A percentile compares a stretch with the other conserved stretches of the same genome.
These are phyloP conservation scores for Chionomys nivalis DNA, from an alignment of 2,113 vertebrate species.

Conservation along the genomic window DNA sequence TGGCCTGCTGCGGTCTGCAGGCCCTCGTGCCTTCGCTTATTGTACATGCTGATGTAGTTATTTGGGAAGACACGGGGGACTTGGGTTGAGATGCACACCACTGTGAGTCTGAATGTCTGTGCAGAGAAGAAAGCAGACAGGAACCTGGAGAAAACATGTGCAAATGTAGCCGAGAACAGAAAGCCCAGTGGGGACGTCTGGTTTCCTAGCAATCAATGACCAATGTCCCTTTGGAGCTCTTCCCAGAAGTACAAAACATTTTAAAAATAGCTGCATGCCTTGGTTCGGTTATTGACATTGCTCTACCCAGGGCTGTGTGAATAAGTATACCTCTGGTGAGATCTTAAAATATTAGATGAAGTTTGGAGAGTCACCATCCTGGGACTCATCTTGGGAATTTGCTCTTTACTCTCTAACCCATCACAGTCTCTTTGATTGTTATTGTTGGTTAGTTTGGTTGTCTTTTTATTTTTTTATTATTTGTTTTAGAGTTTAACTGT, in stretches of 20 bases:
- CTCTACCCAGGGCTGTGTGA: background rate
- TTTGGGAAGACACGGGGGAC: background rate
- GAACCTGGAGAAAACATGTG: background rate
- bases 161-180: constrained; percentile 13
- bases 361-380: background rate
- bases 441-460: background rate
- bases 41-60: background rate
- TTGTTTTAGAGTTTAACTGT: background rate
- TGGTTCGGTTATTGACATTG: constrained; percentile 38
- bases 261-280: constrained; percentile 62
- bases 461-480: background rate
- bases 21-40: background rate
- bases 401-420: background rate
- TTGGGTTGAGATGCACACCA: background rate
- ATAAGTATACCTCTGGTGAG: background rate
- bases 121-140: constrained; percentile 24
- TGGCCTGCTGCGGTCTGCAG: background rate
- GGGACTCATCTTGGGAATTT: background rate
- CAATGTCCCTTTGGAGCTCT: constrained; percentile 49
- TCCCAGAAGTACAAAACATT: constrained; percentile 60
- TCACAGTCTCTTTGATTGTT: background rate
- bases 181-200: constrained; percentile 40
- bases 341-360: background rate
- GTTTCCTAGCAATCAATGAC: constrained; percentile 76
- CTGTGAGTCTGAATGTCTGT: background rate